Base-by-base conservation (phyloP, 1,140 invertebrate genomes). In the Campoletis sonorensis region DNA sequence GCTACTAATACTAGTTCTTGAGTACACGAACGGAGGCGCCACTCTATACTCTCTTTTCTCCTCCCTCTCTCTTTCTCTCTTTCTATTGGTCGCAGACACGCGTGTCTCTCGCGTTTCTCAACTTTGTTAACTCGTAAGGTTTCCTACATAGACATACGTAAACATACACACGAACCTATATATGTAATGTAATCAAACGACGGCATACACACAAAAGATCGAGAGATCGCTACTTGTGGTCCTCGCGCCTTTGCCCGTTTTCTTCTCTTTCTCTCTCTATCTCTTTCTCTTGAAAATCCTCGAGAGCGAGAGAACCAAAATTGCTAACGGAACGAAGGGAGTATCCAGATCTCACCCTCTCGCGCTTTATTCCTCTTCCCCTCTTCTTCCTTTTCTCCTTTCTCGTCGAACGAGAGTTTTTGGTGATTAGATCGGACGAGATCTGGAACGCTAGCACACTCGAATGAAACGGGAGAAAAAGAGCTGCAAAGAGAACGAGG, bases 101-200 rank as follows among this genome's bases (percentile, higher is more conserved):
- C 81, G 76, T 67, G 86, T 79, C 84, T 83, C 85, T 40, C 81
- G 82, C 86, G 87, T 88, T 88, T 87, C 85, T 83, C 72, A 88
- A 89, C 83, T 89, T 89, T 89, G 81, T 86, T 88, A 88, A 88
- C 86, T 89, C 84, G 86, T 87, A 87, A 86, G 86, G 82, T 85
- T 81, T 72, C 82, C 82, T 79, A 67, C 79, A 23, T 27, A 37
- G 51, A 49, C 13, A 45, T 45, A 45, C 40, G 40, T 0, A 45
- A 45, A 45, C 33, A 10, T n/a, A 37, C 54, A 45, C 18, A 64
- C n/a, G n/a, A n/a, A n/a, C n/a, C n/a, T 64, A 64, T 64, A 64
- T 64, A 64, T 5, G 8, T 45, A 13, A 11, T 13, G 1, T 8
- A 45, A 45, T 45, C 3, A 45, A 13, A 45, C 40, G 67, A 70